Percentiles rank a stretch among this genome's conserved stretches.
Evolutionary conservation across 2,888 invertebrate species (phyloP).

Genomic region (Folsomia manolachei): DNA sequence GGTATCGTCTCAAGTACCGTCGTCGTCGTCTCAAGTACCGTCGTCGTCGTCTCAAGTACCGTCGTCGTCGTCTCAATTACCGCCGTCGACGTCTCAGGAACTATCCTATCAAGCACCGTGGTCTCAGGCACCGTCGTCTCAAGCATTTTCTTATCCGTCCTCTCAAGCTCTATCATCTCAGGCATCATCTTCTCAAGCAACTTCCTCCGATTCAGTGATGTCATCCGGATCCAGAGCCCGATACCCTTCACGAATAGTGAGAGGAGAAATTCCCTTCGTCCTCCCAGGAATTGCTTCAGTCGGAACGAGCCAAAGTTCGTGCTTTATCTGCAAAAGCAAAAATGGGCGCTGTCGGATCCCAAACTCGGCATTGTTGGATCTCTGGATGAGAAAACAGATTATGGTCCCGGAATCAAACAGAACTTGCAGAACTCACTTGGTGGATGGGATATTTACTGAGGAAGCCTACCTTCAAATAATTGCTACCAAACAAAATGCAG

Average conservation of each 20-base stretch:
- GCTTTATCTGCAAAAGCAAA: neutral
- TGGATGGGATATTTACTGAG: neutral
- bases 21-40: too few species aligned
- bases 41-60: too few species aligned
- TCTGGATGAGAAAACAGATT: neutral
- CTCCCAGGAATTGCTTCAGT: neutral
- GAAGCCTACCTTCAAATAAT: neutral
- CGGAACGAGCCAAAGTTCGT: neutral
- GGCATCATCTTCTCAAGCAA: too few species aligned
- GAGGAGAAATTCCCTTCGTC: too few species aligned
- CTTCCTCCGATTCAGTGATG: too few species aligned
- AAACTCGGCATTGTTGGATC: neutral
- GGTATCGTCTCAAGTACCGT: too few species aligned
- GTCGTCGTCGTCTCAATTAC: too few species aligned
- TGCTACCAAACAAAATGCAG: neutral
- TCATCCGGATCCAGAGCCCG: too few species aligned
- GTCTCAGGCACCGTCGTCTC: neutral
- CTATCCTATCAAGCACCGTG: too few species aligned
- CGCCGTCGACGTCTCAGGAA: too few species aligned
- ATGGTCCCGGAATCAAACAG: constrained; percentile 6
- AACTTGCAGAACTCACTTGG: neutral
- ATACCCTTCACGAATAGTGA: too few species aligned
- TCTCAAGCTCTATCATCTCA: too few species aligned
- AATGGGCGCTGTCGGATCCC: neutral
- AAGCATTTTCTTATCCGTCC: neutral